Evolutionary conservation across 2,888 invertebrate genomes (phyloP).

Genomic region (Eledone cirrhosa): DNA sequence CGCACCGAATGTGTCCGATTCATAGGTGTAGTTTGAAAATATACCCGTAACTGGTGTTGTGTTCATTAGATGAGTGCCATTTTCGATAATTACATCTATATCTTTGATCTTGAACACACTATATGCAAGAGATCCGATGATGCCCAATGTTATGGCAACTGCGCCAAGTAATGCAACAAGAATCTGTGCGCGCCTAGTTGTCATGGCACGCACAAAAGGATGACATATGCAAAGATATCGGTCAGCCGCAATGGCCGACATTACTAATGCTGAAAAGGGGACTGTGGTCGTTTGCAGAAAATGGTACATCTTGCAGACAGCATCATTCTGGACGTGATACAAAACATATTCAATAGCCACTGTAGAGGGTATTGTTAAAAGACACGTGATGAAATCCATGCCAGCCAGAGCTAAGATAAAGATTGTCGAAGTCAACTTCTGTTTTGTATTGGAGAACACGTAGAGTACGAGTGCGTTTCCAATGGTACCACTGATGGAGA

Average conservation of each 20-base stretch:
- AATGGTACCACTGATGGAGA: slow-evolving; percentile 57
- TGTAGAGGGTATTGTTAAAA: slow-evolving; percentile 60
- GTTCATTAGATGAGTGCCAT: not conserved
- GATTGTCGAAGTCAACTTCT: slow-evolving; percentile 61
- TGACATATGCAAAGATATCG: slow-evolving; percentile 61
- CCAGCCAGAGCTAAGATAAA: slow-evolving; percentile 62
- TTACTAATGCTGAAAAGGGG: slow-evolving; percentile 59
- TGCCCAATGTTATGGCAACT: slow-evolving; percentile 44
- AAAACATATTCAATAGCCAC: slow-evolving; percentile 56
- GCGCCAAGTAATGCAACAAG: slow-evolving; percentile 41
- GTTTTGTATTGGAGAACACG: slow-evolving; percentile 57
- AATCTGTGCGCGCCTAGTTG: slow-evolving; percentile 49
- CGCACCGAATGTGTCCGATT: not conserved
- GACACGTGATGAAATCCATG: slow-evolving; percentile 59
- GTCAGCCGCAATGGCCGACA: slow-evolving; percentile 58
- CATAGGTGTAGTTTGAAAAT: not conserved
- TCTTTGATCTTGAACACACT: slow-evolving; percentile 42
- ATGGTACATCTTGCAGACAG: slow-evolving; percentile 57
- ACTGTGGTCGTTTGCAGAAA: slow-evolving; percentile 59
- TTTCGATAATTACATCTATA: not conserved
- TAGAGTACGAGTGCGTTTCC: slow-evolving; percentile 64
- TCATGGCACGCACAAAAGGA: slow-evolving; percentile 61
- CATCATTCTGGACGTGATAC: slow-evolving; percentile 49
- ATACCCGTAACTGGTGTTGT: not conserved
- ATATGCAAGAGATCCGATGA: slow-evolving; percentile 48